Conservation (phyloP, 2,113 vertebrate genomes). For the Tylochromis polylepis region DNA sequence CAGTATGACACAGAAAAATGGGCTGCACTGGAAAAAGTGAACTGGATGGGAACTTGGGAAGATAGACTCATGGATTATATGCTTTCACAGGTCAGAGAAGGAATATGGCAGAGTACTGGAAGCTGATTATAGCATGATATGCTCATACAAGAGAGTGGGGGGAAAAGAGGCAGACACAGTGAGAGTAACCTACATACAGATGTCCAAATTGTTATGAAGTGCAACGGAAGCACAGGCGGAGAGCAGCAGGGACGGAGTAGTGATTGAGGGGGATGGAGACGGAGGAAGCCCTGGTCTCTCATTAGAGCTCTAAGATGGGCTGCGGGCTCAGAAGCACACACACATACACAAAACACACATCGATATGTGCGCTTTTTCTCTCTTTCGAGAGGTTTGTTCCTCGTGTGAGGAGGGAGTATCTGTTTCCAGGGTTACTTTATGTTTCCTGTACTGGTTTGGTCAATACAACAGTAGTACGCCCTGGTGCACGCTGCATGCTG, state of each 20-base stretch:
- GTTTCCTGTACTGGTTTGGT: neutral
- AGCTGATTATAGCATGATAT: neutral
- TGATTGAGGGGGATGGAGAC: conserved; percentile 19
- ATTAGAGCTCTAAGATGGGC: conserved; percentile 24
- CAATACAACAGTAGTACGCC: neutral
- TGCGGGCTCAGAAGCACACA: neutral
- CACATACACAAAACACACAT: neutral
- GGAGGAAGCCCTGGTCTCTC: conserved; percentile 21
- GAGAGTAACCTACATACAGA: conserved; percentile 9
- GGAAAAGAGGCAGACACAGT: neutral
- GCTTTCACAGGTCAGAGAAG: neutral
- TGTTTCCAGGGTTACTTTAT: neutral
- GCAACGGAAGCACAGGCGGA: neutral
- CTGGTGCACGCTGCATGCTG: neutral
- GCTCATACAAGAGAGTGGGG: neutral
- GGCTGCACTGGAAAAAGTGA: neutral
- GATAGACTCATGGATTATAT: neutral
- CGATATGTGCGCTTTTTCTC: neutral
- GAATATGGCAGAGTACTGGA: neutral
- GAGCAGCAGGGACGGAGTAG: neutral
- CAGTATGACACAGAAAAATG: neutral
- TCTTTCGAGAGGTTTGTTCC: neutral
- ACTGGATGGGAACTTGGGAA: neutral
- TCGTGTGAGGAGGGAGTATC: neutral
- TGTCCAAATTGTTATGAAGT: conserved; percentile 7